Conservation (phyloP, 2,797 vertebrate species). For the Anas acuta region DNA sequence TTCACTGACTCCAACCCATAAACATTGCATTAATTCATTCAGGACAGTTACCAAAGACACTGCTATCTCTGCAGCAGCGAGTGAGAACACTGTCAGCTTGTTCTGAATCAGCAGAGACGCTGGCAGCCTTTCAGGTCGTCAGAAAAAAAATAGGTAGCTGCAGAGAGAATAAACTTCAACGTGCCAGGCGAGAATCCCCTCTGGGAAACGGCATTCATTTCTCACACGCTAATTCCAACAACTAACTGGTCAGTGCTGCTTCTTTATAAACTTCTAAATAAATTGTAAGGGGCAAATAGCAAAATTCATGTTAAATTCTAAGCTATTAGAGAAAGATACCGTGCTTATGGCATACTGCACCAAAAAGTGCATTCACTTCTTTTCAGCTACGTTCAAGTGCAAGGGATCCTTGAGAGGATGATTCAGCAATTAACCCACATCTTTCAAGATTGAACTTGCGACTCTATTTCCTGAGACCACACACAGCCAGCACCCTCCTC, state of each 20-base stretch:
- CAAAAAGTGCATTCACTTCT: background rate
- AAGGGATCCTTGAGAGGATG: background rate
- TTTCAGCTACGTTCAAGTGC: background rate
- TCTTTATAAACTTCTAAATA: background rate
- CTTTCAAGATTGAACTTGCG: background rate
- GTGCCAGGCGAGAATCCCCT: background rate
- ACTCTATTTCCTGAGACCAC: background rate
- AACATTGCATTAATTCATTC: slow-evolving; percentile 40
- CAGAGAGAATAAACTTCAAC: slow-evolving; percentile 31
- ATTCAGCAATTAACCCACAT: slow-evolving; percentile 11
- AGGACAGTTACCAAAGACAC: slow-evolving; percentile 16
- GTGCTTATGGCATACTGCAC: background rate
- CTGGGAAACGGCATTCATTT: background rate
- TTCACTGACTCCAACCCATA: background rate
- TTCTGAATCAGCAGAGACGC: slow-evolving; percentile 44
- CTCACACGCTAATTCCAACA: background rate
- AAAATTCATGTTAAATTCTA: background rate
- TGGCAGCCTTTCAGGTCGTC: slow-evolving; percentile 45
- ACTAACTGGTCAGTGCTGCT: background rate
- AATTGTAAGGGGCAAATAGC: background rate
- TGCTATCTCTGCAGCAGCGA: slow-evolving; percentile 17
- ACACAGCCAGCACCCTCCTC: background rate
- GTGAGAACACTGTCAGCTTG: slow-evolving; percentile 63
- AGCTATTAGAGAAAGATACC: background rate
- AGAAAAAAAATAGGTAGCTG: background rate